Evolutionary conservation across 35 echinoderm and acorn worm species (phyloP).

Genomic region (Patiria miniata): DNA sequence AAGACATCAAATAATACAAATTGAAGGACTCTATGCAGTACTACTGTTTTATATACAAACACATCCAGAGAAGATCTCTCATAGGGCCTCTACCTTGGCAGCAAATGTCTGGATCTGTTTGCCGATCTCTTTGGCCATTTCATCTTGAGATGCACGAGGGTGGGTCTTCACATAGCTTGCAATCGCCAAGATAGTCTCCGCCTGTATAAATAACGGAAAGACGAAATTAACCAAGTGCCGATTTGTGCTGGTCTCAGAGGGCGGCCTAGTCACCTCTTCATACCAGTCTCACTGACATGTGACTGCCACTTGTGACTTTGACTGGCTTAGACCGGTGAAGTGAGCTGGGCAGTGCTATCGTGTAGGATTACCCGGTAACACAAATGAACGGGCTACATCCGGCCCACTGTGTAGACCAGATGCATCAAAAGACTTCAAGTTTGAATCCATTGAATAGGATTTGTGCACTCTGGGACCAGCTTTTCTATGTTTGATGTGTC

Average conservation of each 20-base stretch:
- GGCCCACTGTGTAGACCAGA: no score
- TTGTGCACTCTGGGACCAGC: no score
- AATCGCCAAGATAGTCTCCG: slow-evolving; percentile 55
- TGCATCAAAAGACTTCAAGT: no score
- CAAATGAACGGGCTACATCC: no score
- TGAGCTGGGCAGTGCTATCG: no score
- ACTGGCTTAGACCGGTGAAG: no score
- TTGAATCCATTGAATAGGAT: no score
- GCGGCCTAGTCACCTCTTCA: neutral
- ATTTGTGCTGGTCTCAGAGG: neutral
- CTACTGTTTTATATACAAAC: neutral
- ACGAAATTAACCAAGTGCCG: no score
- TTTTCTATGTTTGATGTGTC: no score
- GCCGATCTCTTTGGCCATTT: slow-evolving; percentile 58
- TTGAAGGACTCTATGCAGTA: neutral
- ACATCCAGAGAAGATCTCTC: neutral
- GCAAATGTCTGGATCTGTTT: slow-evolving; percentile 69
- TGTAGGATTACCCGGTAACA: no score
- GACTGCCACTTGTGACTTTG: neutral
- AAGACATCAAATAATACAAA: no score
- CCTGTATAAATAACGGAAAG: slow-evolving; percentile 38
- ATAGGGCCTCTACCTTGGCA: slow-evolving; percentile 66
- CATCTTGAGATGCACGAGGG: slow-evolving; percentile 65
- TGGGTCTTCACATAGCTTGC: slow-evolving; percentile 71
- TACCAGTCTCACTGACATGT: neutral